Percentiles rank a stretch among this genome's conserved stretches.
These are phyloP conservation scores for Entomobrya multifasciata DNA, from an alignment of 2,888 invertebrate species.

Conservation along the genomic window DNA sequence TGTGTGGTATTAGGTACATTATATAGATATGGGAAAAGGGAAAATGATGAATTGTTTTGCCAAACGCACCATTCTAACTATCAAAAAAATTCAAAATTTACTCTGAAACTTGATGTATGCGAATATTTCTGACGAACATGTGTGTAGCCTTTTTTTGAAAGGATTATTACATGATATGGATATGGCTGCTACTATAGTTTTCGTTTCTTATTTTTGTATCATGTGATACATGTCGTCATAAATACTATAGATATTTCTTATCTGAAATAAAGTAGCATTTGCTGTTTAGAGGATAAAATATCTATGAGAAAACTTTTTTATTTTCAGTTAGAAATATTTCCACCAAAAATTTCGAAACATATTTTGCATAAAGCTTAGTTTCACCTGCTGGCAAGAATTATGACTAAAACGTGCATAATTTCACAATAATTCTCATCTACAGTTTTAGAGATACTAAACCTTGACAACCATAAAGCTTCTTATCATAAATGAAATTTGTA, in stretches of 20 bases:
- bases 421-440: constrained; percentile 13
- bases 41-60: constrained; percentile 64
- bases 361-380: constrained; percentile 12
- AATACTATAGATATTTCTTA: too few species aligned
- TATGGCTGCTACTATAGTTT: not conserved
- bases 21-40: not conserved
- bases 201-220: not conserved
- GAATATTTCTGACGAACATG: constrained; percentile 59
- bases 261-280: too few species aligned
- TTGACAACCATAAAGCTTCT: too few species aligned
- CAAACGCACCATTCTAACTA: constrained; percentile 61
- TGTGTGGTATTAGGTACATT: too few species aligned
- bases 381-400: constrained; percentile 39
- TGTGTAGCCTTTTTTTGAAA: constrained; percentile 42
- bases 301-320: too few species aligned
- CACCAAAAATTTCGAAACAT: not conserved
- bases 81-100: constrained; percentile 55
- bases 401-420: constrained; percentile 42
- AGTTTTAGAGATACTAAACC: not conserved
- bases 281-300: not conserved
- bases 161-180: constrained; percentile 10
- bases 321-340: not conserved
- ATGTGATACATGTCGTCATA: too few species aligned
- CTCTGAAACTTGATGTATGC: constrained; percentile 65
- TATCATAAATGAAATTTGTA: constrained; percentile 2